Percentiles rank a stretch among this genome's conserved stretches.
Conservation (phyloP, 2,888 invertebrate species). For the Agrenia bidenticulata region DNA sequence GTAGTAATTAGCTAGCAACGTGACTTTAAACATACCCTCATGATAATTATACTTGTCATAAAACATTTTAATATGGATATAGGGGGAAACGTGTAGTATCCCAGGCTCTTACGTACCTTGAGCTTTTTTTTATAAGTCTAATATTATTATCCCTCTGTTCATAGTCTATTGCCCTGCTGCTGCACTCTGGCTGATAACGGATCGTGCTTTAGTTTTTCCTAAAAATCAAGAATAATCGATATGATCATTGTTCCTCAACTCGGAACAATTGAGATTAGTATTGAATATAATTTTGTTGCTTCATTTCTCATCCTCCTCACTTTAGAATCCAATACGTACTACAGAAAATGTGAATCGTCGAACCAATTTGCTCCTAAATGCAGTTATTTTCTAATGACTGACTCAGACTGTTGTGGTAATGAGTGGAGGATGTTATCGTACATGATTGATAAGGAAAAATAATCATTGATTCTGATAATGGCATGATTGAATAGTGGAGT, state of each 20-base stretch:
- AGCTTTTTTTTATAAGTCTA: too few species aligned
- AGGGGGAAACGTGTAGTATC: too few species aligned
- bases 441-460: constrained; percentile 22
- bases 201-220: constrained; percentile 1
- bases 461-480: constrained; percentile 12
- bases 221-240: constrained; percentile 1
- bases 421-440: constrained; percentile 29
- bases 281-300: too few species aligned
- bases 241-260: neutral
- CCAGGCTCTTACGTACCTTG: too few species aligned
- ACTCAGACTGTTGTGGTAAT: constrained; percentile 17
- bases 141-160: too few species aligned
- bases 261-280: neutral
- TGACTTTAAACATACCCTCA: constrained; percentile 51
- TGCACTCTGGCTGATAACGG: neutral
- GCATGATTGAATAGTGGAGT: constrained; percentile 3
- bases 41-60: constrained; percentile 48
- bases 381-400: too few species aligned
- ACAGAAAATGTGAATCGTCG: too few species aligned
- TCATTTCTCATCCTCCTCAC: too few species aligned
- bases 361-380: too few species aligned
- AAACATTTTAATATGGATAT: constrained; percentile 25
- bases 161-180: too few species aligned
- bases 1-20: constrained; percentile 51
- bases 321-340: too few species aligned